Conservation (phyloP, 1,140 invertebrate species). For the Camponotus pennsylvanicus region DNA sequence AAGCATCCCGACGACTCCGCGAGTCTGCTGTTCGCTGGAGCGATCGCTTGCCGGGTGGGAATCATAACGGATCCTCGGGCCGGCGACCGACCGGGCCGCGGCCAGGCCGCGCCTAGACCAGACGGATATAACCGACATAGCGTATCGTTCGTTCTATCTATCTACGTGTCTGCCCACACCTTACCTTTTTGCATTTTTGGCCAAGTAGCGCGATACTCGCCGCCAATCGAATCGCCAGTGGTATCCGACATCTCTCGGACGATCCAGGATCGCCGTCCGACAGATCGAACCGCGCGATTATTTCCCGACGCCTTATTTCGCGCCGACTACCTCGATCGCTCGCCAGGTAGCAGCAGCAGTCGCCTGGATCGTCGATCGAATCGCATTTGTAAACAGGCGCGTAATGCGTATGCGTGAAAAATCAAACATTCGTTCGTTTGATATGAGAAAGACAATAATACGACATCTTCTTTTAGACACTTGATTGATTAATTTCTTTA, state of each 20-base stretch:
- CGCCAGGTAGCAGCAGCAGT: constrained; percentile 33
- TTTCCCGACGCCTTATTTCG: constrained; percentile 13
- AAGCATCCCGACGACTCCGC: constrained; percentile 1
- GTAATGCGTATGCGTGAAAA: no score
- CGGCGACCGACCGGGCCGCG: constrained; percentile 73
- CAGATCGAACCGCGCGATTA: not conserved
- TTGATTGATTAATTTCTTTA: no score
- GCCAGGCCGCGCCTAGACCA: constrained; percentile 80
- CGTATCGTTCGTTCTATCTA: constrained; percentile 13
- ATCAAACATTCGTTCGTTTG: no score
- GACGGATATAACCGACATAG: constrained; percentile 76
- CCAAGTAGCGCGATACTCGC: constrained; percentile 10
- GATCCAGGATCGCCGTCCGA: not conserved
- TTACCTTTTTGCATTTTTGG: constrained; percentile 71
- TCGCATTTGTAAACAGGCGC: no score
- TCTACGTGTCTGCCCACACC: not conserved
- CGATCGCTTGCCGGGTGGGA: constrained; percentile 69
- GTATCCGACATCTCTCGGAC: constrained; percentile 61
- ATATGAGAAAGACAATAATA: no score
- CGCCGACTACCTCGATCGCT: constrained; percentile 21
- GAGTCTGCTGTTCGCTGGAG: constrained; percentile 71
- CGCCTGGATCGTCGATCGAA: not conserved
- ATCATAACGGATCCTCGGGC: constrained; percentile 78
- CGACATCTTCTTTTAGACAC: no score
- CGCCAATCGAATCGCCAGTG: constrained; percentile 49